Evolutionary conservation across 35 echinoderm and acorn worm genomes (phyloP), one percentile per base, ranked within the genome.

Genomic region (Nesometra sesokonis): DNA sequence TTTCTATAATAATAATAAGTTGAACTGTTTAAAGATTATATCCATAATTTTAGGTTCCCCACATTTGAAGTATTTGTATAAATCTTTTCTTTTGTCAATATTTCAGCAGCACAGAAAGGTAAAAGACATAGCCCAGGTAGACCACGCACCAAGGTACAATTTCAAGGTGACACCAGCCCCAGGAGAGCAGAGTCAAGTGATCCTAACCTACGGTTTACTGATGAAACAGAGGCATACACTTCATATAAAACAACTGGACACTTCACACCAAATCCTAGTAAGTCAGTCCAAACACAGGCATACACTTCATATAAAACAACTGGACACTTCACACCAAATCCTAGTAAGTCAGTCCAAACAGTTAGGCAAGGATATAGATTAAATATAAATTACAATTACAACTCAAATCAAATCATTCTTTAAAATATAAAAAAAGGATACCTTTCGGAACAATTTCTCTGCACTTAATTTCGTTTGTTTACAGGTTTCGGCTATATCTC

Each of bases 201-300:
- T 78, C 30, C 57, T 31, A 88, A 91, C 27, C 38, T 86, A 31
- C 87, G 67, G 57, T 97, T 46, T 77, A 80, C 78, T 32, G 93
- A 97, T 88, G 94, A 97, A 79, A 84, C 36, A 4, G 82, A 97
- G 32, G 94, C 94, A 11, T 97, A 97, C 34, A 80, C 94, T 35
- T 82, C 91, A 13, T 97, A 93, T 35, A 90, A 86, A 13, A 87
- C 94, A 17, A 91, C 85, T 79, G 94, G 88, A 29, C 86, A 97
- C 37, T 97, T 97, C 77, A 97, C 94, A 29, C 91, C 94, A 83
- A 88, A 90, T 83, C 94, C 94, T n/a, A 89, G 77, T 87, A 86
- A 78, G 90, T 87, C 15, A 4, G 15, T 4, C 38, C 38, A 15
- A 43, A 7, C 38, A 43, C 47, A 97, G 32, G 94, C 91, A 8